Conservation (phyloP, 2,888 invertebrate species). For the Phytoseiulus persimilis region DNA sequence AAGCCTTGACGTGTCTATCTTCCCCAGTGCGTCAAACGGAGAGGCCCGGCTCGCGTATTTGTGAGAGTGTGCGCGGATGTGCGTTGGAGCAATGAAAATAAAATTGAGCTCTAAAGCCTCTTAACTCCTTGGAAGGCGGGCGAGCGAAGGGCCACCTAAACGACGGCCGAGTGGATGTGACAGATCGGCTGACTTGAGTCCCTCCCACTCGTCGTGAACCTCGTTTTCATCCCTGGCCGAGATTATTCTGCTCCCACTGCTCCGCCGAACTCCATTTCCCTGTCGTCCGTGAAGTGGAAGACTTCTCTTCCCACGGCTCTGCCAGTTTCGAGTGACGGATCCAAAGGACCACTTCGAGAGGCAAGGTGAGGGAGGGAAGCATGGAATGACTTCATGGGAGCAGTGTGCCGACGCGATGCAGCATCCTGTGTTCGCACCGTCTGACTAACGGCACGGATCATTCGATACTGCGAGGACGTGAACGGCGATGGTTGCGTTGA, state of each 20-base stretch:
- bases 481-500: no score
- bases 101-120: constrained; percentile 5
- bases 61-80: neutral
- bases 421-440: no score
- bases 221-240: neutral
- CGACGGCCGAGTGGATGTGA: neutral
- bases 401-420: no score
- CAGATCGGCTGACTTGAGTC: neutral
- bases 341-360: no score
- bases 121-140: neutral
- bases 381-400: no score
- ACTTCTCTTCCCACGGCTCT: no score
- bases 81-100: neutral
- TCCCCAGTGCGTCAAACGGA: neutral
- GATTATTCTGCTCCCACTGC: neutral
- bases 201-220: neutral
- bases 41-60: neutral
- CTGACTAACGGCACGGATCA: no score
- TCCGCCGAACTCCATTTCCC: neutral
- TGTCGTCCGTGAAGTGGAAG: no score
- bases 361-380: no score
- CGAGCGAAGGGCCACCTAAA: neutral
- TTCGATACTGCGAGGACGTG: no score
- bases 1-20: neutral
- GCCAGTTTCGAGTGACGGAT: no score